Evolutionary conservation across 2,888 invertebrate species (phyloP).

Genomic region (Tigriopus californicus): DNA sequence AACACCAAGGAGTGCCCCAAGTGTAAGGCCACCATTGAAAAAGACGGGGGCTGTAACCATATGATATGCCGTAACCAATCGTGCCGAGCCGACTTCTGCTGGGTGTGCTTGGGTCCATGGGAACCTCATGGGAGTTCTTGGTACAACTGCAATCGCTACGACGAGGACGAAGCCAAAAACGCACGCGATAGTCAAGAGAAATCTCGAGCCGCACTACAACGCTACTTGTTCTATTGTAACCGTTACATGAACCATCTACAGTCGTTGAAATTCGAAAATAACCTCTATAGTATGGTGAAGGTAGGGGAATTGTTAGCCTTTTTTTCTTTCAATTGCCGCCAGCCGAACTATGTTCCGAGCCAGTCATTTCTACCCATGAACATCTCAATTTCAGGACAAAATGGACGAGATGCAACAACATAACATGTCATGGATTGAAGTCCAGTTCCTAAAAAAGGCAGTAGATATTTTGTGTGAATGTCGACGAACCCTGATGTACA

Average conservation of each 20-base stretch:
- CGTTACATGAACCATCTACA: constrained; percentile 99
- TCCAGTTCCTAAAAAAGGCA: constrained; percentile 93
- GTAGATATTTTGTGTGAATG: constrained; percentile 92
- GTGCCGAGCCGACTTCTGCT: constrained; percentile 95
- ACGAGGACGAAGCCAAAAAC: constrained; percentile 88
- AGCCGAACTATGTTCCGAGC: background rate
- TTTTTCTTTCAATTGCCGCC: no score
- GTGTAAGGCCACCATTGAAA: constrained; percentile 89
- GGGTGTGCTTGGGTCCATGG: constrained; percentile 98
- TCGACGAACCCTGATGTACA: constrained; percentile 95
- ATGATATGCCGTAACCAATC: constrained; percentile 98
- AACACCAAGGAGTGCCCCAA: constrained; percentile 78
- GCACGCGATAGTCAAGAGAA: constrained; percentile 89
- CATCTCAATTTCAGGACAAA: constrained; percentile 41
- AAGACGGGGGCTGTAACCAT: constrained; percentile 97
- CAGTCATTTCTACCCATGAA: no score
- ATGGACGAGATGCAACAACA: constrained; percentile 99
- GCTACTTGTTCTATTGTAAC: constrained; percentile 96
- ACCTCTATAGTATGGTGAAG: constrained; percentile 83
- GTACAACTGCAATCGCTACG: constrained; percentile 44
- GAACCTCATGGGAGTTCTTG: constrained; percentile 94
- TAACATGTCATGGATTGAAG: constrained; percentile 99
- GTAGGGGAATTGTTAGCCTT: background rate
- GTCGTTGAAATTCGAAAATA: constrained; percentile 89
- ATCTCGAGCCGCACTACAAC: constrained; percentile 77